phyloP scores from a whole-genome alignment of 2,797 vertebrate species.

The Chloroceryle amazona region DNA sequence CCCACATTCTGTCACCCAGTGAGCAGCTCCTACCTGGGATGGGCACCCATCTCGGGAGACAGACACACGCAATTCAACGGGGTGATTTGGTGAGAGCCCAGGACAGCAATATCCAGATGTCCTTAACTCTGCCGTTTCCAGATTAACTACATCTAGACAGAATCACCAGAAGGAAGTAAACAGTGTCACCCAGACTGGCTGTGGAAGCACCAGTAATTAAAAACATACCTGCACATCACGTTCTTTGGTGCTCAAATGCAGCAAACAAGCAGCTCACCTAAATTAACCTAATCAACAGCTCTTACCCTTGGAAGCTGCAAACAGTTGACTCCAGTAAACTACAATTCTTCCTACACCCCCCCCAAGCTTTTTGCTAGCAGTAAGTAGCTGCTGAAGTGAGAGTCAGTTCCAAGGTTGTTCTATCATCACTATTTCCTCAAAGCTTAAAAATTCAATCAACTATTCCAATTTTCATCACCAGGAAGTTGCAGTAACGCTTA shows the following conservation, averaged over 20 bases:
- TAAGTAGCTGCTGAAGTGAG: neutral
- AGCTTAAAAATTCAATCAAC: conserved; percentile 51
- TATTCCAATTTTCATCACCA: conserved; percentile 37
- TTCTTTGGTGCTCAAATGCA: neutral
- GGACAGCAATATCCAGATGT: neutral
- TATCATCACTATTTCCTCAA: neutral
- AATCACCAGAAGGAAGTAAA: neutral
- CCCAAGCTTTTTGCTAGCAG: neutral
- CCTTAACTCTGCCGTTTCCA: neutral
- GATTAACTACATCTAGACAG: neutral
- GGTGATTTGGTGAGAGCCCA: neutral
- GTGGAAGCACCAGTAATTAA: neutral
- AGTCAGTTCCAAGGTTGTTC: neutral
- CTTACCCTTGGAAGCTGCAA: neutral
- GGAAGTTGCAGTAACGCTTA: conserved; percentile 34
- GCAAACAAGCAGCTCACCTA: neutral
- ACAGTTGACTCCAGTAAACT: neutral
- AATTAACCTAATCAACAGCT: neutral
- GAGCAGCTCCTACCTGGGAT: neutral
- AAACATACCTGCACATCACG: neutral
- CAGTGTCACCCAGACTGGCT: neutral
- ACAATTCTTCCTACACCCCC: neutral
- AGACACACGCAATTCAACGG: neutral
- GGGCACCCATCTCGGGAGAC: neutral
- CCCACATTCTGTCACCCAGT: neutral